These are phyloP conservation scores for Sebastes wilsoni DNA, from an alignment of 2,797 vertebrate species.

Conservation along the genomic window DNA sequence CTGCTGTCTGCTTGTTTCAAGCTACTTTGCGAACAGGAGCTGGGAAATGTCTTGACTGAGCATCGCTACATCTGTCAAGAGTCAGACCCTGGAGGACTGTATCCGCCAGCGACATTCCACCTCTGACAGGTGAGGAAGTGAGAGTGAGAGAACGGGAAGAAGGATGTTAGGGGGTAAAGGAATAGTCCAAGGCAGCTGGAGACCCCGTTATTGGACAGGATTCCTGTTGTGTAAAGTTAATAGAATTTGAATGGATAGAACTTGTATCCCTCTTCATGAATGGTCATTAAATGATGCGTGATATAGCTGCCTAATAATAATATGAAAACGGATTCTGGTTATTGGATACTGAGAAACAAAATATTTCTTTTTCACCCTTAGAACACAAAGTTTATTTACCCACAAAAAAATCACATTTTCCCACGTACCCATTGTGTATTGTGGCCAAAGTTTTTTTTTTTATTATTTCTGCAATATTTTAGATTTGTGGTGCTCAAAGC, in stretches of 20 bases:
- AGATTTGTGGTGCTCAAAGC: neutral
- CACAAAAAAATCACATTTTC: neutral
- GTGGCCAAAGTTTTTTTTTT: neutral
- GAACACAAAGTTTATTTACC: neutral
- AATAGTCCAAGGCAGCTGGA: conserved; percentile 77
- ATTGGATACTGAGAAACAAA: neutral
- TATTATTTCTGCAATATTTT: neutral
- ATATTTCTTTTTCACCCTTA: neutral
- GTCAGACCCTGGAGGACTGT: conserved; percentile 63
- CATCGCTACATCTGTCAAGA: conserved; percentile 73
- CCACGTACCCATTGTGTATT: neutral
- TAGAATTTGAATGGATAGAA: conserved; percentile 53
- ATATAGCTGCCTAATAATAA: neutral
- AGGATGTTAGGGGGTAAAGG: conserved; percentile 68
- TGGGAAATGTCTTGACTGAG: conserved; percentile 70
- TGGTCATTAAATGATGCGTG: neutral
- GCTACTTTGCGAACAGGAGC: conserved; percentile 40
- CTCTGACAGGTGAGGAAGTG: conserved; percentile 85
- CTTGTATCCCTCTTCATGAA: conserved; percentile 23
- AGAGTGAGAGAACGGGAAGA: conserved; percentile 82
- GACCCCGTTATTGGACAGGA: conserved; percentile 72
- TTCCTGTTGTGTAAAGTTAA: conserved; percentile 68
- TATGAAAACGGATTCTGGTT: neutral
- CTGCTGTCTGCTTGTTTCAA: conserved; percentile 41
- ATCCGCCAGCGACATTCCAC: conserved; percentile 82